Conservation (phyloP, 2,888 invertebrate species). For the Tanytarsus gracilentus region DNA sequence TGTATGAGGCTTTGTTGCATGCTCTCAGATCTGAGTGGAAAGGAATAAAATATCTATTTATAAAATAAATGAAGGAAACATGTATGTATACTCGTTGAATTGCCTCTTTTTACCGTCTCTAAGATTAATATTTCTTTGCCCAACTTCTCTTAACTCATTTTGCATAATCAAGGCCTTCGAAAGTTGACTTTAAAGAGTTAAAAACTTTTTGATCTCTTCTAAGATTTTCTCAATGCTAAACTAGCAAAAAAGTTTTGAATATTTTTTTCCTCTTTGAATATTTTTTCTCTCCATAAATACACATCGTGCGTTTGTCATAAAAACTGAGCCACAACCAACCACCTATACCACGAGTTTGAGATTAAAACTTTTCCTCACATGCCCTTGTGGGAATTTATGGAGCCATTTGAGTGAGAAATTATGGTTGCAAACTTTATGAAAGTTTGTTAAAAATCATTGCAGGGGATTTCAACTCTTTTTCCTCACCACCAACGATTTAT, state of each 20-base stretch:
- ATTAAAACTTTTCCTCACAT: slow-evolving; percentile 9
- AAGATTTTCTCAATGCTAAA: slow-evolving; percentile 20
- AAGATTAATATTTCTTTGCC: slow-evolving; percentile 18
- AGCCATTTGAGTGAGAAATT: too few species aligned
- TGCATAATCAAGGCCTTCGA: not conserved
- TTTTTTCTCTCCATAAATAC: not conserved
- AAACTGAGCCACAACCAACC: too few species aligned
- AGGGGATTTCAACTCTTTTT: too few species aligned
- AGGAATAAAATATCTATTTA: slow-evolving; percentile 15
- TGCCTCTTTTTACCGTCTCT: not conserved
- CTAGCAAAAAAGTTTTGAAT: slow-evolving; percentile 24
- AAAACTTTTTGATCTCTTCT: slow-evolving; percentile 12
- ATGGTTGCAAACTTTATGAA: too few species aligned
- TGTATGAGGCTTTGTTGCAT: not conserved
- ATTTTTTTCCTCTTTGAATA: not conserved
- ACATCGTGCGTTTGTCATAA: too few species aligned
- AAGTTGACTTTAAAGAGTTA: not conserved
- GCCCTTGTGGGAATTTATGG: not conserved
- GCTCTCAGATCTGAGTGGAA: not conserved
- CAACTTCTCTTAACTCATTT: not conserved
- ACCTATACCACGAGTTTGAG: slow-evolving; percentile 8
- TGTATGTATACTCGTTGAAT: slow-evolving; percentile 16
- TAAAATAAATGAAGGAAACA: slow-evolving; percentile 22
- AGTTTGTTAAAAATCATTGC: not conserved
- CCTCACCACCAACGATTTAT: too few species aligned